phyloP scores from a whole-genome alignment of 2,113 vertebrate species.

The Labeo catla region DNA sequence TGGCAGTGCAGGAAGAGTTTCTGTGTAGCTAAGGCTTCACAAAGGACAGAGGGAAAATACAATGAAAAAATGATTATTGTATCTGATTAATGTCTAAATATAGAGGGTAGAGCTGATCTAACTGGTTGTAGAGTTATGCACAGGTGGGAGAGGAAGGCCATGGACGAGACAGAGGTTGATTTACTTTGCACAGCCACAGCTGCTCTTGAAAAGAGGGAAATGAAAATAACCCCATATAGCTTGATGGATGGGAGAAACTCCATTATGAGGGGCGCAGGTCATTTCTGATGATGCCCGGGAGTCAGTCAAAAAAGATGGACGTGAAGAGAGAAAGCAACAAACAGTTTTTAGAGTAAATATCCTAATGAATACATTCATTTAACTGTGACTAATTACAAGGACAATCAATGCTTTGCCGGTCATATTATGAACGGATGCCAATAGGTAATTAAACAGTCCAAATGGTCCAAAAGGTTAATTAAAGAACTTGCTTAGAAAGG shows the following conservation, averaged over 20 bases:
- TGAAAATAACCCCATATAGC: slow-evolving; percentile 15
- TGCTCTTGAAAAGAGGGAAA: slow-evolving; percentile 33
- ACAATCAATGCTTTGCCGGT: slow-evolving; percentile 39
- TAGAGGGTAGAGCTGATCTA: slow-evolving; percentile 26
- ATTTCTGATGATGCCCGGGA: slow-evolving; percentile 8
- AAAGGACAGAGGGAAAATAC: background rate
- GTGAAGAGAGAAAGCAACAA: background rate
- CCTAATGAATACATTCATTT: slow-evolving; percentile 24
- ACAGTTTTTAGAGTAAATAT: background rate
- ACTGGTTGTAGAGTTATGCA: slow-evolving; percentile 12
- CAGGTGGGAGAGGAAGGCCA: background rate
- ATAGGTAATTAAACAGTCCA: slow-evolving; percentile 44
- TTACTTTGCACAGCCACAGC: slow-evolving; percentile 38
- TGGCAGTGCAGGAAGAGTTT: background rate
- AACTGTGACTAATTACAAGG: slow-evolving; percentile 42
- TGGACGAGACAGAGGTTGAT: slow-evolving; percentile 16
- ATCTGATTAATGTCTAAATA: slow-evolving; percentile 48
- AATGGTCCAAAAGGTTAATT: slow-evolving; percentile 43
- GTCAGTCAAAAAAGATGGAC: slow-evolving; percentile 20
- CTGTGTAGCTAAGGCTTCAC: background rate
- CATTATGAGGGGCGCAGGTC: slow-evolving; percentile 16
- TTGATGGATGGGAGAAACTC: slow-evolving; percentile 25
- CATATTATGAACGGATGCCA: slow-evolving; percentile 5
- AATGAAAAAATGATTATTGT: slow-evolving; percentile 8
- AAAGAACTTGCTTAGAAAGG: slow-evolving; percentile 35